Base-by-base conservation (phyloP, 2,113 vertebrate species). In the Heloderma charlesbogerti region DNA sequence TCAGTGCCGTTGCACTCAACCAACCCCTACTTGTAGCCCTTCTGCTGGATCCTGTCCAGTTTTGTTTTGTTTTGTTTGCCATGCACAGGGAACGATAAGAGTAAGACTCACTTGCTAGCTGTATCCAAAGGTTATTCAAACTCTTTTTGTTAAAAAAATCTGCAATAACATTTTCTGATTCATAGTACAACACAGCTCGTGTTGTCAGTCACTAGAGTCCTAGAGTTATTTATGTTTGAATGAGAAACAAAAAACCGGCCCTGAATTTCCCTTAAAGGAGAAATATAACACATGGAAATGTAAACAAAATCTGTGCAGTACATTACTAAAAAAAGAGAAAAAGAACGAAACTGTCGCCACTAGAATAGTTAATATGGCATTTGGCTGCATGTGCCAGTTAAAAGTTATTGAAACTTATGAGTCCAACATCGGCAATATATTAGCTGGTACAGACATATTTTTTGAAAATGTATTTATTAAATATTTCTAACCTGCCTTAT, bases 81-180 rank as follows among this genome's bases (percentile, higher is more conserved):
- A 54, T 1, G 54, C 57, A 45, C 71, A 77, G 20, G 7, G 9
- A 20, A 48, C 37, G 12, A 8, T n/a, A 43, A 12, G 29, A 84
- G 4, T n/a, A 43, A 12, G 29, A 84, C 16, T 48, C 40, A 48
- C 43, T 13, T 95, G 94, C 93, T 94, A 92, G 93, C 92, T 87
- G 88, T 91, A 92, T 94, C 91, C 90, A 94, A 91, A 94, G 91
- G 91, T 93, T 91, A 92, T 94, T 94, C 78, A 89, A 72, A 84
- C 89, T 6, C 91, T 86, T 91, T 86, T 20, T 48, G 92, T 88
- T 94, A 94, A 74, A 93, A 92, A 91, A 95, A 95, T 91, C 89
- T 94, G 94, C 91, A 94, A 92, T 94, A 94, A 82, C 93, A 93
- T 96, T 96, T 95, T 95, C 93, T 86, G 81, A 96, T 95, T 94